Evolutionary conservation across 1,140 invertebrate species (phyloP).

Genomic region (Steinernema khuongi): DNA sequence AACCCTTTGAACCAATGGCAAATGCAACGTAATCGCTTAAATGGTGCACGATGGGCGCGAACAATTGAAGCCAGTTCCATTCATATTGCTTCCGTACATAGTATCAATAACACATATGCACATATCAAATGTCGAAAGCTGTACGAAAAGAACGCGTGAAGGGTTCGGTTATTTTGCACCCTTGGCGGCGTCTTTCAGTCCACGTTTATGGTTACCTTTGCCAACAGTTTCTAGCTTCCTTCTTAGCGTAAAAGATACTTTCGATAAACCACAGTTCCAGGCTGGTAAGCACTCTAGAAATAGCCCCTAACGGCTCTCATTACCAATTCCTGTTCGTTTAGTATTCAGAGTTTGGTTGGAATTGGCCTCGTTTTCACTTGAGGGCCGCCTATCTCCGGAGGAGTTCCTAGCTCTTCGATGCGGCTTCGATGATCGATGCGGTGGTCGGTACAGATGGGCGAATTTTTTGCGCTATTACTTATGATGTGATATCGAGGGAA

Average conservation of each 20-base stretch:
- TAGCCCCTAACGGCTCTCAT: neutral
- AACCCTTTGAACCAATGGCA: neutral
- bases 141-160: neutral
- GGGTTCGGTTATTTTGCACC: no score
- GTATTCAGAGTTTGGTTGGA: neutral
- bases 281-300: no score
- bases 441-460: no score
- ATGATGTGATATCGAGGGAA: neutral
- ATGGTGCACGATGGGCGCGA: neutral
- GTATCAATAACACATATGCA: neutral
- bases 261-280: no score
- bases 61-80: slow-evolving; percentile 9
- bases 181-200: no score
- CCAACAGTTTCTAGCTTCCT: no score
- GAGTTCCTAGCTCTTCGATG: no score
- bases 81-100: slow-evolving; percentile 5
- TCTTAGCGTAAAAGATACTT: no score
- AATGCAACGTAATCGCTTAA: slow-evolving; percentile 3
- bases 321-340: neutral
- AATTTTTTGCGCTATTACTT: neutral
- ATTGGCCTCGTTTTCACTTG: neutral
- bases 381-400: neutral
- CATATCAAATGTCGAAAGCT: neutral
- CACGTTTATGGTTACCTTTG: no score
- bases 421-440: no score